Conservation (phyloP, 1,140 invertebrate species). For the Chironomus striatipennis region DNA sequence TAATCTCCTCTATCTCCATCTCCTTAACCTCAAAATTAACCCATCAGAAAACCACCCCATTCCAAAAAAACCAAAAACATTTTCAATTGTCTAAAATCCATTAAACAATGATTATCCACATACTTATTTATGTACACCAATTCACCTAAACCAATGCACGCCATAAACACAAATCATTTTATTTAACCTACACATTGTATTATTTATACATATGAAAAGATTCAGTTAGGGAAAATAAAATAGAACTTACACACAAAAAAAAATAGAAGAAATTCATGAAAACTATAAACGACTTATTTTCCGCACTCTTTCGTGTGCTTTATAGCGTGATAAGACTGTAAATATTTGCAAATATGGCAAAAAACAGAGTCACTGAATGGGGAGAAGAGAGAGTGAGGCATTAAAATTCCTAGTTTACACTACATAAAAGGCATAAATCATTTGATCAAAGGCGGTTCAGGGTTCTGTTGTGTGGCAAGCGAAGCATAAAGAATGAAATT, state of each 20-base stretch:
- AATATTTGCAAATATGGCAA: not conserved
- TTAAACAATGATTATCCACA: no score
- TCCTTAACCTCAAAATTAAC: no score
- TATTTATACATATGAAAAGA: not conserved
- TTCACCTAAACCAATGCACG: not conserved
- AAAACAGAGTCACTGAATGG: no score
- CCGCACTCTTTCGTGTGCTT: conserved; percentile 1
- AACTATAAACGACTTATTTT: conserved; percentile 14
- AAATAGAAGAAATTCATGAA: not conserved
- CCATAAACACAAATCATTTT: not conserved
- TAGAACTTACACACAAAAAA: not conserved
- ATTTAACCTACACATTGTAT: not conserved
- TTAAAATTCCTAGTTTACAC: conserved; percentile 22
- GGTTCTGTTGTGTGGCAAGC: not conserved
- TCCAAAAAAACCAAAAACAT: no score
- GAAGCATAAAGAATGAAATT: not conserved
- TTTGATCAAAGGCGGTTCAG: conserved; percentile 8
- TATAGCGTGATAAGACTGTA: conserved; percentile 7
- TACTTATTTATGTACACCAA: not conserved
- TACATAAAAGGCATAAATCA: conserved; percentile 12
- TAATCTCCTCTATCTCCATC: no score
- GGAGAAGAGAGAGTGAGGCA: not conserved
- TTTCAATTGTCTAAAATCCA: no score
- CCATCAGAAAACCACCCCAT: no score
- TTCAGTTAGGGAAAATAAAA: not conserved